Evolutionary conservation across 2,113 vertebrate species (phyloP), one percentile per base, ranked within the genome.

Genomic region (Danionella cerebrum): DNA sequence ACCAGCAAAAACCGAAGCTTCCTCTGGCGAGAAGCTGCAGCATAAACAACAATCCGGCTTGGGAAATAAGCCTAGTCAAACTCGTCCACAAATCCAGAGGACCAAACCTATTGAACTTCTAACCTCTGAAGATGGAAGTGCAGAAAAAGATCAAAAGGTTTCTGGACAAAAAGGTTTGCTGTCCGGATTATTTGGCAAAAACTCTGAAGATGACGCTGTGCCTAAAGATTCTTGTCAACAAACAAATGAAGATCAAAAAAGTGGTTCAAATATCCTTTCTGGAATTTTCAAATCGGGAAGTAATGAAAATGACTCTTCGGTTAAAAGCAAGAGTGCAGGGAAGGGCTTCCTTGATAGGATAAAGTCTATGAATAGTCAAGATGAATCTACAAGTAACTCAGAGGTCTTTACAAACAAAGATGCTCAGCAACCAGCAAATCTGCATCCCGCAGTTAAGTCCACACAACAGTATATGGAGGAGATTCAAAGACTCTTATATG

Each of bases 211-310:
- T 65, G 86, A 87, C n/a, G 21, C 63, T 36, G 71, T 3, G 68
- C 73, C 76, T 70, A 81, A 82, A 38, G 27, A 71, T 65, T 39
- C 69, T 18, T 35, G 65, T 50, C 82, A 57, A n/a, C 29, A 0
- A 73, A 11, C 5, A 79, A 74, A 4, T 77, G 74, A 19, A 69
- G 74, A 41, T 74, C 83, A 25, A 89, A 84, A 65, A 68, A 80
- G 13, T 65, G 68, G 38, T 42, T 72, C 85, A 67, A 79, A 85
- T 52, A 80, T 92, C 33, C 72, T 93, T 69, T 93, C 93, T 47
- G 85, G 85, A 21, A 84, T 93, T 73, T 87, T 91, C 67, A 91
- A 85, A 76, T 80, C 87, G 35, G 70, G 76, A 36, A 71, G 82
- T 1, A 80, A 14, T 82, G 89, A 88, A 66, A 83, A 57, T 44